Base-by-base conservation (phyloP, 35 echinoderm and acorn worm genomes). In the Diadema setosum region DNA sequence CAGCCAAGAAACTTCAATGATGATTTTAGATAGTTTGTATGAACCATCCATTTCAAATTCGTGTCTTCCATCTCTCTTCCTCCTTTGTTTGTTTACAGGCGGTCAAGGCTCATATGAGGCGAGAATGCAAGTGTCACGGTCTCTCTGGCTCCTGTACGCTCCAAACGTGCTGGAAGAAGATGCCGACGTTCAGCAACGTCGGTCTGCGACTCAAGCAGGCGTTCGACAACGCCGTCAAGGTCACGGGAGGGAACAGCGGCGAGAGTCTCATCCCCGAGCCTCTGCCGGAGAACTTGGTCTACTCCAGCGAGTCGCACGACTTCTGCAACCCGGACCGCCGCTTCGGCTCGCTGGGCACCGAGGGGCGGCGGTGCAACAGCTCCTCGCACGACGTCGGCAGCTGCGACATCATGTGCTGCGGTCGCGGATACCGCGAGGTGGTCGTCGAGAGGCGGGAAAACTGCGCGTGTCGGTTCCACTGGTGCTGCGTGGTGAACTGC, bases 401-500 rank as follows among this genome's bases (percentile, higher is more conserved):
- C 7, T 98, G 96, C 81, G 87, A 94, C 43, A 92, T 98, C 63
- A 52, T 98, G 82, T 98, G 96, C 42, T 94, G 96, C 39, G 86
- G 85, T 14, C 83, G 96, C 63, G 96, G 96, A 18, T 87, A 91
- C 74, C 87, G 57, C 33, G 82, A 94, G n/a, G 82, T 89, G 29
- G 70, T 63, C 6, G 50, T 94, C 2, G 69, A 70, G 9, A 57
- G 42, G 64, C 58, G 83, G 4, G 92, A 94, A 8, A 83, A 91
- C 46, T 98, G 96, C 59, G 48, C 89, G 31, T 98, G 96, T 67
- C 46, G 96, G 34, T 99, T 99, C 35, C 93, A 99, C 43, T 99
- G 96, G 96, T 99, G 96, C 43, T 99, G 96, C 88, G 96, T 86
- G 42, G 96, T 99, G 4, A 85, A 99, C 25, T 99, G 96, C 41